Evolutionary conservation across 2,888 invertebrate genomes (phyloP), one percentile per base, ranked within the genome.

Genomic region (Anarsia innoxiella): DNA sequence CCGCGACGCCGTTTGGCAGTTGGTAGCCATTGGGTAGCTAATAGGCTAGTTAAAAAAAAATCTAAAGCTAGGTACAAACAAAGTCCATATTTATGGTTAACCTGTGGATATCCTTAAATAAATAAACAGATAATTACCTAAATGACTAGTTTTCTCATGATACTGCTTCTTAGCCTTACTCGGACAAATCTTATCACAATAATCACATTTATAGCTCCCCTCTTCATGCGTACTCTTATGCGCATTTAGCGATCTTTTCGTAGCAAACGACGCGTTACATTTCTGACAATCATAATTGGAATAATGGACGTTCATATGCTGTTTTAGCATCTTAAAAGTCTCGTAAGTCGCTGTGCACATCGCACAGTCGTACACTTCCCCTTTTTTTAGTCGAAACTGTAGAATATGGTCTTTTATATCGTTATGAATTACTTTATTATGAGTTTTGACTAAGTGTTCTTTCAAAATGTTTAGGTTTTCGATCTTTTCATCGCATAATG

Each of bases 241-340:
- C 0, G 77, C 64, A 1, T 61, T 68, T 13, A 79, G 25, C 0
- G 77, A 76, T 0, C 79, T 35, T 2, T 71, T 74, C 0, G 78
- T 82, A 0, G 72, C 73, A 2, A 80, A 83, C 0, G 72, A 53
- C 0, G 72, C 53, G 2, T 74, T 66, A 39, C 82, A 82, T 6
- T 62, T 57, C 0, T 35, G 44, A n/a, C 82, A 82, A 0, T 48
- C 56, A 23, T 74, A 80, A 12, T 82, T 80, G 0, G 50, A 51
- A 13, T 79, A 82, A 44, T 82, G 82, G 1, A 60, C 59, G 5
- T 83, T 82, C 82, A 83, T 82, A 27, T 83, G 82, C 15, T 79
- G 80, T 46, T 76, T 76, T 0, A 83, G 12, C 77, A 76, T 80
- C 33, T 80, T 79, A 35, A 80, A 83, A 0, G 80, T 82, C 30